Evolutionary conservation across 2,888 invertebrate genomes (phyloP), one percentile per base, ranked within the genome.

Genomic region (Graphium colonna): DNA sequence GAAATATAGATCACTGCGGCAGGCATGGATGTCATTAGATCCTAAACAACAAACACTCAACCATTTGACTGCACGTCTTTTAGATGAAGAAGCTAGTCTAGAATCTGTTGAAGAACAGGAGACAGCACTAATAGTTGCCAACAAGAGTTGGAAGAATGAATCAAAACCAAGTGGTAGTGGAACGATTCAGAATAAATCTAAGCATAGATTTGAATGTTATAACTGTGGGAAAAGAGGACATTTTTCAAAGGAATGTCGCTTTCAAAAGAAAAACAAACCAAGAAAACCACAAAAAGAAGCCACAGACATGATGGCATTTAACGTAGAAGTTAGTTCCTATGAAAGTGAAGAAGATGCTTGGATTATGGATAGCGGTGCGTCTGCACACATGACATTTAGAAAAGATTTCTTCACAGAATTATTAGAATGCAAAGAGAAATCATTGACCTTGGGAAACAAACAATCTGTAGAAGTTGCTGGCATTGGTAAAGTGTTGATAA

Each of bases 11-110:
- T 55, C 67, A 15, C 42, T 68, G 0, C 55, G 65, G 1, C 64
- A 65, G 52, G 61, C 63, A 0, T 66, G 65, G 66, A 36, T 68
- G 56, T 68, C 63, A 38, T 15, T 67, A 4, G 61, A 64, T 53
- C 26, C 56, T 1, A 26, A 12, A 7, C 15, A 59, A 38, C 63
- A 64, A 44, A 63, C 15, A 2, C 61, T 64, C 8, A 1, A 15
- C 3, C 63, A 67, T 36, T 41, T 65, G 0, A 65, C 67, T 16
- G 57, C 65, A 12, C 60, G 62, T 1, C 42, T 65, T 7, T 9
- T 64, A n/a, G 63, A 65, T 51, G 60, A 61, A 42, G 64, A 62
- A 41, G 58, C 59, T 1, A 58, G 53, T 31, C 31, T 52, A 8
- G 0, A 1, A 21, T 36, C 33, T 57, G 58, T 54, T 15, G 60